Evolutionary conservation across 2,113 vertebrate genomes (phyloP).

Genomic region (Saccopteryx leptura): DNA sequence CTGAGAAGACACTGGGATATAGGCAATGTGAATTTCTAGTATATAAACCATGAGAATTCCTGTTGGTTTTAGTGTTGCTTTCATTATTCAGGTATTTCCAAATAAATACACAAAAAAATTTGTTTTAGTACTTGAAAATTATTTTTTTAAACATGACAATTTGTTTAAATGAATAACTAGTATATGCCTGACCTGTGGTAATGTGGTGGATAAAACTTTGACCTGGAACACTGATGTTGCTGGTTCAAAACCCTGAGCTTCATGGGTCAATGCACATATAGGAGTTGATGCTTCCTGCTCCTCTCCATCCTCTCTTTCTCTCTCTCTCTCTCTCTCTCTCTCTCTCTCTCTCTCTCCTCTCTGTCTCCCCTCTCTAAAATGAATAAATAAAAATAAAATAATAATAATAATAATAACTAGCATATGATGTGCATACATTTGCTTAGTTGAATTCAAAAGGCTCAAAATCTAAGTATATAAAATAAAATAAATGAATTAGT

Average conservation of each 20-base stretch:
- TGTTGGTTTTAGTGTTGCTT: neutral
- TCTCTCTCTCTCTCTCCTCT: too few species aligned
- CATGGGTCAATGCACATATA: too few species aligned
- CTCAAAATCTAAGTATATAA: slow-evolving; percentile 55
- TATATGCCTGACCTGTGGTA: neutral
- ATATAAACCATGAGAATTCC: neutral
- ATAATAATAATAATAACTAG: slow-evolving; percentile 30
- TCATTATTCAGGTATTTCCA: slow-evolving; percentile 5
- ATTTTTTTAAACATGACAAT: slow-evolving; percentile 44
- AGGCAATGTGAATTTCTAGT: neutral
- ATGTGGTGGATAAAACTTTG: too few species aligned
- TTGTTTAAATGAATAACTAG: slow-evolving; percentile 68
- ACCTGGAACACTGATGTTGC: too few species aligned
- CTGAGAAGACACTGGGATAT: neutral
- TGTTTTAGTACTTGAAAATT: slow-evolving; percentile 48
- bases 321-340: too few species aligned
- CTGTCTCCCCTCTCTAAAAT: too few species aligned
- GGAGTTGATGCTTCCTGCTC: too few species aligned
- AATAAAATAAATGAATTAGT: slow-evolving; percentile 53
- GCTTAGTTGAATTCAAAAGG: slow-evolving; percentile 69
- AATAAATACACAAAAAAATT: slow-evolving; percentile 56
- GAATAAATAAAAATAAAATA: too few species aligned
- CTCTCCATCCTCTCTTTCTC: too few species aligned
- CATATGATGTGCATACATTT: slow-evolving; percentile 54
- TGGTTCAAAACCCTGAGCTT: too few species aligned